Conservation (phyloP, 1,140 invertebrate species). For the Lasioglossum baleicum region DNA sequence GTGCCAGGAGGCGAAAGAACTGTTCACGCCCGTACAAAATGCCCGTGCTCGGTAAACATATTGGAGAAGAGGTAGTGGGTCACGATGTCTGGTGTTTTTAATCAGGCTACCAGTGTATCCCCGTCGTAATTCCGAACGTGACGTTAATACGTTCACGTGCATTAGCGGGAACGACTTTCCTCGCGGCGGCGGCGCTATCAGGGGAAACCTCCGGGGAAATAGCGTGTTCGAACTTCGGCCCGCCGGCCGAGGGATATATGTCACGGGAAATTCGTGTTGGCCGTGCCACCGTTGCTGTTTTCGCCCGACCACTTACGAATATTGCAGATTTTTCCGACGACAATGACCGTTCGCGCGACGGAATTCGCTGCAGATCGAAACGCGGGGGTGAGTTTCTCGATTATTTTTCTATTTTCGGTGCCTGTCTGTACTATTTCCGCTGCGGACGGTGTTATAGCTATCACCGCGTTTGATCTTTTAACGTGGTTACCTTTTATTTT, state of each 20-base stretch:
- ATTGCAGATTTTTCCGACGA: neutral
- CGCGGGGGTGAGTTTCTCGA: no score
- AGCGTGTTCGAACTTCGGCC: neutral
- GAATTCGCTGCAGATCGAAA: neutral
- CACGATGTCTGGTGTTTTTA: slow-evolving; percentile 38
- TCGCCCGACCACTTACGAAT: neutral
- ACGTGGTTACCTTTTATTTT: no score
- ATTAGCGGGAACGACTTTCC: slow-evolving; percentile 23
- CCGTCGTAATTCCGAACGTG: slow-evolving; percentile 16
- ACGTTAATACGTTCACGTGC: slow-evolving; percentile 20
- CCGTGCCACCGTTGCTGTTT: neutral
- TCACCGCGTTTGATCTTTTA: no score
- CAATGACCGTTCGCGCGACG: neutral
- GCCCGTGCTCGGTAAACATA: slow-evolving; percentile 23
- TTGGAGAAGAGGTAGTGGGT: slow-evolving; percentile 26
- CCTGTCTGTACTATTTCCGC: no score
- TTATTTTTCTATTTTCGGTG: no score
- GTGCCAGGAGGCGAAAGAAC: slow-evolving; percentile 1
- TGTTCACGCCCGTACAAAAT: slow-evolving; percentile 28
- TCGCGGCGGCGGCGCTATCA: neutral
- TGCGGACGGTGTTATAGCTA: no score
- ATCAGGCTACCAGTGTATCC: slow-evolving; percentile 26
- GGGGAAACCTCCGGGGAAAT: neutral
- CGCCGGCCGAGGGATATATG: neutral
- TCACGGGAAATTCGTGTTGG: neutral